Conservation (phyloP, 1,140 invertebrate genomes). For the Trypoxylus dichotomus region DNA sequence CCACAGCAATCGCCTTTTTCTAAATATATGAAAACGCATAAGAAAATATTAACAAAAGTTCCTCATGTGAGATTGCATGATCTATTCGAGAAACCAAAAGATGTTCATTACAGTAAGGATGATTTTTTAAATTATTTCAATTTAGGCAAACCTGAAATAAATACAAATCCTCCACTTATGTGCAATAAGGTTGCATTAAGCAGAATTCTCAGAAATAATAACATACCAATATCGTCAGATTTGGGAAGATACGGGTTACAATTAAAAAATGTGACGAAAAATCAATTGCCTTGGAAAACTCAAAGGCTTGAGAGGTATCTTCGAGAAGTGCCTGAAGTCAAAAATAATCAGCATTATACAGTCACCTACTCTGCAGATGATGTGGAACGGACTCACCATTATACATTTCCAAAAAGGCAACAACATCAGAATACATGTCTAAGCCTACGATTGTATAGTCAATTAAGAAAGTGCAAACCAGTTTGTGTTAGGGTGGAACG, state of each 20-base stretch:
- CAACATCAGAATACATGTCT: conserved; percentile 33
- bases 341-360: not conserved
- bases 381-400: conserved; percentile 30
- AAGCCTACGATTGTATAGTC: conserved; percentile 10
- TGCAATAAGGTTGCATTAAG: conserved; percentile 32
- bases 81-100: conserved; percentile 31
- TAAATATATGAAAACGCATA: not conserved
- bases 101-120: conserved; percentile 32
- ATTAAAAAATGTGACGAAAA: conserved; percentile 37
- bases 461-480: conserved; percentile 35
- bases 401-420: conserved; percentile 42
- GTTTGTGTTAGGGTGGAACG: conserved; percentile 35
- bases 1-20: not conserved
- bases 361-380: not conserved
- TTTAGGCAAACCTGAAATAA: conserved; percentile 25
- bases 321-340: conserved; percentile 31
- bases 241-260: conserved; percentile 37
- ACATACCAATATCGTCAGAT: conserved; percentile 43
- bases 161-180: conserved; percentile 15
- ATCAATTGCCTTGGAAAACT: conserved; percentile 38
- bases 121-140: conserved; percentile 36
- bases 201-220: not conserved
- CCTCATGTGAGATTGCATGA: conserved; percentile 29
- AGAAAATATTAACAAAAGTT: not conserved
- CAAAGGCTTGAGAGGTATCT: conserved; percentile 42